A percentile compares a stretch with the other conserved stretches of the same genome.
These are phyloP conservation scores for Macrotrachela quadricornifera DNA, from an alignment of 1,140 invertebrate genomes.

Conservation along the genomic window DNA sequence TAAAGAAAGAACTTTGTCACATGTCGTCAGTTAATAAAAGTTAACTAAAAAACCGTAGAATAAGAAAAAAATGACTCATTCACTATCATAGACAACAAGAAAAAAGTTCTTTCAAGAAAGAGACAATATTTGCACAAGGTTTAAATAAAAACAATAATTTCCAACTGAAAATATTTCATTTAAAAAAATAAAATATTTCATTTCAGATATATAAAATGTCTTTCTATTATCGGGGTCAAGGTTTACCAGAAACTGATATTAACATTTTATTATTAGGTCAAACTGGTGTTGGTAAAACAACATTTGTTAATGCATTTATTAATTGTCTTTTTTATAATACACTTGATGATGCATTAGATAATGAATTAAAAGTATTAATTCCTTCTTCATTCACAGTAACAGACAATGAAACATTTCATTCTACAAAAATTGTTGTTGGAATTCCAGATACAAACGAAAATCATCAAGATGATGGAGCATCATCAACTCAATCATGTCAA, in stretches of 20 bases:
- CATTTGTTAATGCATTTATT: conserved; percentile 12
- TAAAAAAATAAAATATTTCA: no score
- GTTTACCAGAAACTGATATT: background rate
- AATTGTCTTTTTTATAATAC: conserved; percentile 11
- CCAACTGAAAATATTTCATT: no score
- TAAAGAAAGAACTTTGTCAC: no score
- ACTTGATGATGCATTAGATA: conserved; percentile 10
- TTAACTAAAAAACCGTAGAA: no score
- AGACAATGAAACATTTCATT: background rate
- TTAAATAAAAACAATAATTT: no score
- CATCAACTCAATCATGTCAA: background rate
- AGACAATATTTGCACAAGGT: no score
- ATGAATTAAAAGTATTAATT: background rate
- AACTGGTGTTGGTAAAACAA: conserved; percentile 13
- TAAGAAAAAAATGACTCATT: no score
- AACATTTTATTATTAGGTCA: conserved; percentile 12
- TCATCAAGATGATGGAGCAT: background rate
- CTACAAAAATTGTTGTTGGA: background rate
- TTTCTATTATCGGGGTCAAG: no score
- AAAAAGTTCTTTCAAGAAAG: no score
- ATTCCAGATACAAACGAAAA: background rate
- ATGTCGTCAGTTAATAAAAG: no score
- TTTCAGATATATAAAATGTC: no score
- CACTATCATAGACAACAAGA: no score
- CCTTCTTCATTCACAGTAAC: background rate